Base-by-base conservation (phyloP, 2,113 vertebrate species). In the Ictalurus furcatus region DNA sequence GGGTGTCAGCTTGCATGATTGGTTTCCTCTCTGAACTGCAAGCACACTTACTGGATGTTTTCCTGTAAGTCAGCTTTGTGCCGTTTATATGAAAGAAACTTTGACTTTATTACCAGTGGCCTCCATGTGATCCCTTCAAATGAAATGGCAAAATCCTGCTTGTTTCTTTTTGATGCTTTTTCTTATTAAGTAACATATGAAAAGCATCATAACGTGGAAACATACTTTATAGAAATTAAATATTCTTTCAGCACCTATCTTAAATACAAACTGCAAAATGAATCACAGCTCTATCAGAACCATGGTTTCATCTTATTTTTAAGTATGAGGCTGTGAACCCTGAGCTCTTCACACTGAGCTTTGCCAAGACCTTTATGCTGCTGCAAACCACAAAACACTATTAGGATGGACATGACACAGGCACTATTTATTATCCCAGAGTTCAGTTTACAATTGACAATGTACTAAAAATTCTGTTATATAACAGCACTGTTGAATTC, bases 1-100 rank as follows among this genome's bases (percentile, higher is more conserved):
- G 83, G 74, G 88, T 73, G 88, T 90, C 86, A 84, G 84, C 71
- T 90, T 91, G 73, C 89, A 89, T 23, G 83, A 85, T 87, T 52
- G 48, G 21, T 87, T 87, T 67, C 79, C 80, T 87, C 37, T 87
- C 89, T 65, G 87, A 88, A 89, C 85, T 65, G n/a, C 84, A 40
- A 34, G 40, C 61, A 73, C 65, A 67, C 73, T 85, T 82, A 44
- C 80, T 79, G 85, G 71, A 76, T 69, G 6, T 67, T 82, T 82
- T 82, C 52, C 61, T 44, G 34, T 79, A 87, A 73, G 65, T 3
- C 56, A 74, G 21, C 63, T 85, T 83, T 76, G 79, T 85, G 34
- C 25, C 58, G 73, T 84, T 87, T 81, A 71, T 80, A 34, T 88
- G 88, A 90, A 80, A 84, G 84, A 88, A 92, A 83, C 85, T 79